A percentile compares a stretch with the other conserved stretches of the same genome.
These are phyloP conservation scores for Bubo bubo DNA, from an alignment of 2,113 vertebrate genomes.

Conservation along the genomic window DNA sequence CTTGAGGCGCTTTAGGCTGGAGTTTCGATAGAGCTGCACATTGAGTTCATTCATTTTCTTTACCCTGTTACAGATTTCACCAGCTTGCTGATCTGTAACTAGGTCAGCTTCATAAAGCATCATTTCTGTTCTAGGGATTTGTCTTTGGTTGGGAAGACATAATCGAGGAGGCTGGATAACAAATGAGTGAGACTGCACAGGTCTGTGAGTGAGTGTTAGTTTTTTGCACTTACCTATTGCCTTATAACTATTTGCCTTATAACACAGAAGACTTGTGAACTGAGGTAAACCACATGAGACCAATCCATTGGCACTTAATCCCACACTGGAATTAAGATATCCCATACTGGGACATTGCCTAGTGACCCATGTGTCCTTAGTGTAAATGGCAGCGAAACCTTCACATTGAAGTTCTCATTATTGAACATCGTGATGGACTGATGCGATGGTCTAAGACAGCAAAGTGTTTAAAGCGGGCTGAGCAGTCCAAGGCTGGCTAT, in stretches of 20 bases:
- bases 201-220: background rate
- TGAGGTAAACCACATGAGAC: background rate
- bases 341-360: background rate
- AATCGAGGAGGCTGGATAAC: background rate
- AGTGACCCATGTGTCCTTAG: background rate
- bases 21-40: background rate
- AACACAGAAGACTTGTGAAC: background rate
- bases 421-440: background rate
- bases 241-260: background rate
- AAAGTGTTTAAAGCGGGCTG: background rate
- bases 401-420: background rate
- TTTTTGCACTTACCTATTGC: background rate
- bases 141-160: background rate
- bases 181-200: background rate
- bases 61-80: background rate
- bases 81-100: constrained; percentile 7
- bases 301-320: background rate
- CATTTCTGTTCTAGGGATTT: background rate
- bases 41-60: background rate
- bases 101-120: constrained; percentile 1
- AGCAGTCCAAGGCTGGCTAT: background rate
- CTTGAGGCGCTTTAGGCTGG: background rate
- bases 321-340: background rate
- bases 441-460: background rate
- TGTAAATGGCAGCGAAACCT: background rate